phyloP scores from a whole-genome alignment of 2,113 vertebrate species.

The Melierax canorus region DNA sequence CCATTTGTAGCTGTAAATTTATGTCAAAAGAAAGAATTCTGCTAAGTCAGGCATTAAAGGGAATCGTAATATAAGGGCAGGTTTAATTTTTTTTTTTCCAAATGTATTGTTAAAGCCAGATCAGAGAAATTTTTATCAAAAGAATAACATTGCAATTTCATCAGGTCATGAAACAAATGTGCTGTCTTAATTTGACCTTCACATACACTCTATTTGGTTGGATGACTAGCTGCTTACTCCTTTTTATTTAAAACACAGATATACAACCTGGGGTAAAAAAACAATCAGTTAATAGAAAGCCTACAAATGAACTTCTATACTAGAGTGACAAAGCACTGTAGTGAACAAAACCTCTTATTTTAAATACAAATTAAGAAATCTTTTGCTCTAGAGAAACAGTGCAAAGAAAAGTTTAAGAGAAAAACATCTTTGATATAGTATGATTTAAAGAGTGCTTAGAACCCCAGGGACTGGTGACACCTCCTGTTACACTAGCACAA shows the following conservation, averaged over 20 bases:
- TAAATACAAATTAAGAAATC: not conserved
- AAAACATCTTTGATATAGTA: not conserved
- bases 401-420: not conserved
- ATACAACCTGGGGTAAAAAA: not conserved
- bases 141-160: not conserved
- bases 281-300: not conserved
- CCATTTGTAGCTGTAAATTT: not conserved
- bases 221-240: not conserved
- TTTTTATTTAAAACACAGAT: not conserved
- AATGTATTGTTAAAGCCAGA: not conserved
- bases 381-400: not conserved
- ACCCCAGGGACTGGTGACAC: not conserved
- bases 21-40: not conserved
- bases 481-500: not conserved
- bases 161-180: not conserved
- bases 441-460: not conserved
- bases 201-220: not conserved
- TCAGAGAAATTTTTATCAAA: constrained; percentile 6
- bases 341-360: not conserved
- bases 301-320: not conserved
- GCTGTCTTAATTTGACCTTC: not conserved
- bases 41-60: not conserved
- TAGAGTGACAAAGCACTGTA: not conserved
- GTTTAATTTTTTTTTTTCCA: not conserved
- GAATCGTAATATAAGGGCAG: not conserved